Base-by-base conservation (phyloP, 2,113 vertebrate genomes). In the Sisor rabdophorus region DNA sequence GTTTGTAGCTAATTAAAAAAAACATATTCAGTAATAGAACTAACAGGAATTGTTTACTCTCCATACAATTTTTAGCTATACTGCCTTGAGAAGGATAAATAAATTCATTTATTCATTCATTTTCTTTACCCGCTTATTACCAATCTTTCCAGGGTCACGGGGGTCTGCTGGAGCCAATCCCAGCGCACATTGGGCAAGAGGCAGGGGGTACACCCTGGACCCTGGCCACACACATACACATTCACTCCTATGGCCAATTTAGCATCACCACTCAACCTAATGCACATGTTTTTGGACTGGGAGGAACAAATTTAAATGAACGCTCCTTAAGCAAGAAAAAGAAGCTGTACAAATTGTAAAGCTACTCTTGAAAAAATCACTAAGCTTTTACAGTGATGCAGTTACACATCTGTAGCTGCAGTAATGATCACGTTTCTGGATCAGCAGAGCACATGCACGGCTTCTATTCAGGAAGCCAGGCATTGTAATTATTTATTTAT, bases 341-440 rank as follows among this genome's bases (percentile, higher is more conserved):
- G 53, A 75, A 65, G 71, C 36, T 80, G 80, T 86, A 79, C 85
- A 86, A 82, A 85, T 83, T 84, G 80, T 78, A 72, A 73, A 82
- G 77, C 81, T 75, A 82, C 81, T 86, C 80, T 81, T 83, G 63
- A 89, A 90, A 83, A 85, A 85, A 86, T 87, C 87, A 87, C 89
- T 88, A 88, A n/a, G n/a, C n/a, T n/a, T n/a, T n/a, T n/a, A n/a
- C n/a, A n/a, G n/a, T n/a, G n/a, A n/a, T n/a, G n/a, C n/a, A n/a
- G n/a, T n/a, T n/a, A n/a, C n/a, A 55, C 30, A 22, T 20, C 22
- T 56, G 36, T 78, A 11, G 74, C 77, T 73, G 69, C 61, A 76
- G 54, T 55, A 20, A 48, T 82, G 63, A 50, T 75, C 65, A 70
- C 44, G 77, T 79, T 74, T 74, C 75, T 65, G 19, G n/a, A 75